Base-by-base conservation (phyloP, 92 coral and sea anemone species). In the Isaurus tuberculatus region DNA sequence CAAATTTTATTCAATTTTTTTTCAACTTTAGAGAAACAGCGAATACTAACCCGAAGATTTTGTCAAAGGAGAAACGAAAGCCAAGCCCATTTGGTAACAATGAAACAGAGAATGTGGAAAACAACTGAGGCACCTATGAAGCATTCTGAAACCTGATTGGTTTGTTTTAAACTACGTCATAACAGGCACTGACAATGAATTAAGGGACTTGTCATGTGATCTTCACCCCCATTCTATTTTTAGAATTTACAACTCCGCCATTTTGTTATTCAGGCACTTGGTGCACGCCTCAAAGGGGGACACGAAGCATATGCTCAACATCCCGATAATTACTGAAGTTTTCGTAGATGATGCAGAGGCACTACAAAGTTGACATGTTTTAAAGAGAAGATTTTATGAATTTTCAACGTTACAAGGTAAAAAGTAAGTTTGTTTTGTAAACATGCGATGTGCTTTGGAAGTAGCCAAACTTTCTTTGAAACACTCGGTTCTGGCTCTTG, bases 201-300 rank as follows among this genome's bases (percentile, higher is more conserved):
- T 16, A 11, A 42, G 17, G 66, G 43, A 57, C 9, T 42, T 20
- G 48, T 84, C 91, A 88, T 73, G 80, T 88, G 91, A 84, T 81
- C 27, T 26, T 81, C 37, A 20, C 85, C 83, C 25, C 86, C 83
- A 79, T 72, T 84, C 91, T 88, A 88, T 88, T 88, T 88, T 84
- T 88, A 88, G 91, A 77, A 88, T 65, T 34, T 40, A 29, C 36
- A 64, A 60, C 29, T 65, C 49, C 70, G 51, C 69, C 51, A 77
- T 60, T 60, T 77, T 65, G 43, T 4, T 0, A 43, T 58, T 23
- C 17, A 64, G 69, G 22, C 82, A 67, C 51, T 70, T 58, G 33
- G 8, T 61, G 70, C 82, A 77, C 49, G 25, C 68, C 67, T 61
- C 67, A 33, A 20, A 37, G 51, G 14, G 53, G 28, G 22, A 30